Evolutionary conservation across 1,140 invertebrate species (phyloP).

Genomic region (Hypothenemus hampei): DNA sequence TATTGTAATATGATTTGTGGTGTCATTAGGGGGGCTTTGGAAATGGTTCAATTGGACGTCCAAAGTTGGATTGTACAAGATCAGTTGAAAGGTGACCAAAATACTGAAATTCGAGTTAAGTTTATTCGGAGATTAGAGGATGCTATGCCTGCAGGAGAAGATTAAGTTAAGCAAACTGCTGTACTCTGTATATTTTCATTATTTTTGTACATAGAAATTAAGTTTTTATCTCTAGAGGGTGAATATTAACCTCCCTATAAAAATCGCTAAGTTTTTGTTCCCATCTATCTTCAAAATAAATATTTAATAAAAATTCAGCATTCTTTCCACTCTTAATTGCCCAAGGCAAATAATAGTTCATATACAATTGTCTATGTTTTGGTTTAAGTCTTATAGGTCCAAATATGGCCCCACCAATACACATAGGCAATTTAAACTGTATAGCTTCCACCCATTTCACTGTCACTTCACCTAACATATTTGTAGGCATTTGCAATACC

Average conservation of each 20-base stretch:
- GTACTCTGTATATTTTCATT: no score
- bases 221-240: constrained; percentile 32
- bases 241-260: constrained; percentile 69
- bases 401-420: constrained; percentile 78
- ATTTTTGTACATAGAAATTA: background rate
- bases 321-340: constrained; percentile 74
- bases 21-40: constrained; percentile 87
- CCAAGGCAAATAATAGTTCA: constrained; percentile 81
- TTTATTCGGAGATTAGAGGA: constrained; percentile 95
- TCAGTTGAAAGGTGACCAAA: constrained; percentile 89
- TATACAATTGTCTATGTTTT: constrained; percentile 79
- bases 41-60: constrained; percentile 90
- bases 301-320: constrained; percentile 70
- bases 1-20: constrained; percentile 96
- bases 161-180: constrained; percentile 58
- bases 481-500: constrained; percentile 87
- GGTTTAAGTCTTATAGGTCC: constrained; percentile 75
- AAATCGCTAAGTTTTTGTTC: constrained; percentile 81
- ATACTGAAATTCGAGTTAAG: constrained; percentile 92
- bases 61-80: constrained; percentile 81
- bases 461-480: constrained; percentile 91
- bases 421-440: constrained; percentile 88
- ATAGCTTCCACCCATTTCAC: constrained; percentile 98
- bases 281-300: constrained; percentile 94
- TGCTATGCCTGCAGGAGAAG: constrained; percentile 95